Percentiles rank a stretch among this genome's conserved stretches.
Conservation (phyloP, 1,140 invertebrate genomes). For the Diuraphis noxia region DNA sequence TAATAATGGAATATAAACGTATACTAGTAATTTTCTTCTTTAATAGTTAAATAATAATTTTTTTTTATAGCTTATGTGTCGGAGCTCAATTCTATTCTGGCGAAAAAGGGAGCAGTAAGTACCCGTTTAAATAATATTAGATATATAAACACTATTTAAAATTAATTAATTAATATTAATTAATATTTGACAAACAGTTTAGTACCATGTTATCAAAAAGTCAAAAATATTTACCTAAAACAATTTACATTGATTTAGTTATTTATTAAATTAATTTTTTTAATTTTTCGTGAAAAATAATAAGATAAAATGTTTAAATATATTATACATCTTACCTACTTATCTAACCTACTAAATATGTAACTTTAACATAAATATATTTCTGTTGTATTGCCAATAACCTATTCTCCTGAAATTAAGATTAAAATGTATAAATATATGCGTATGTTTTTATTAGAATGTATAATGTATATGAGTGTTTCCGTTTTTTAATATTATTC, state of each 20-base stretch:
- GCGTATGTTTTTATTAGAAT: not conserved
- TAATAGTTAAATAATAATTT: not conserved
- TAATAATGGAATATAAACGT: not conserved
- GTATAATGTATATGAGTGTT: not conserved
- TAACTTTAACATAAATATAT: not conserved
- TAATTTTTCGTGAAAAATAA: not conserved
- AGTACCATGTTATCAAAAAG: not conserved
- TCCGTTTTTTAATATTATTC: not conserved
- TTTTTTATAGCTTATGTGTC: slow-evolving; percentile 39
- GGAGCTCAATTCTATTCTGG: slow-evolving; percentile 48
- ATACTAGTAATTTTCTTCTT: not conserved
- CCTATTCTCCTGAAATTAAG: not conserved
- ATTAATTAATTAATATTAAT: not conserved
- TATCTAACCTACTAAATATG: too few species aligned
- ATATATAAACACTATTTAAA: not conserved
- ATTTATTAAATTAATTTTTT: not conserved
- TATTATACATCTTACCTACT: too few species aligned
- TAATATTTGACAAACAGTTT: not conserved
- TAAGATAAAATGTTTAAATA: not conserved
- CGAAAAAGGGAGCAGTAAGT: slow-evolving; percentile 51
- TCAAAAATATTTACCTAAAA: too few species aligned
- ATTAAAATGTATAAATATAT: not conserved
- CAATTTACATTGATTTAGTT: not conserved
- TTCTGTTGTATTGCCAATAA: not conserved
- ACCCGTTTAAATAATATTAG: not conserved